Evolutionary conservation across 2,797 vertebrate genomes (phyloP), one percentile per base, ranked within the genome.

Genomic region (Pteronotus mesoamericanus): DNA sequence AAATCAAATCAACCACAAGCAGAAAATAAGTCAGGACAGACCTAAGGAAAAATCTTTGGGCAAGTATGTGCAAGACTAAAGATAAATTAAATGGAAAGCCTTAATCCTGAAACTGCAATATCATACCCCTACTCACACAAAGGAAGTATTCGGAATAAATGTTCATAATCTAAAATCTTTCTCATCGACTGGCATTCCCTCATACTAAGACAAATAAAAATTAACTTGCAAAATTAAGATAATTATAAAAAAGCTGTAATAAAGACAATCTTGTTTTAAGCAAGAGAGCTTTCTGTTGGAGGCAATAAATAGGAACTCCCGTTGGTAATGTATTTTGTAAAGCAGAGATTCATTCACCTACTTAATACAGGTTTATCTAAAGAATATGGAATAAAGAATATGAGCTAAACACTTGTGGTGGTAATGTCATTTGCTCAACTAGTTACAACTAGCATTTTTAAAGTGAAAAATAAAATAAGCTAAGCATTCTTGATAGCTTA

Each of bases 401-500:
- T 64, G 16, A 85, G 84, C 55, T 84, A 86, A 95, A 88, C 37
- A 95, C 44, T 91, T 84, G 46, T 82, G 94, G 92, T 59, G 66
- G 78, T 94, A 96, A 74, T 3, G 44, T 0, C n/a, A 96, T 85
- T 95, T 86, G 18, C 15, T 86, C 93, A 79, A 71, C 5, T 79
- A 94, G 12, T 29, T 86, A 37, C 3, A 88, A 78, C 1, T 64
- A 74, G 24, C 14, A 93, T 82, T 88, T 95, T 21, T 59, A 85
- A 92, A 91, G 46, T 29, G 8, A 97, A 94, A 93, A 96, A 75
- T n/a, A 82, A 89, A 66, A 29, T 53, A 89, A 90, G 48, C 29
- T 61, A 84, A 83, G 15, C 32, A 91, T 94, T 96, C 9, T 95
- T 78, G 2, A 64, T 29, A 53, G n/a, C 98, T 97, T 99, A 99